Base-by-base conservation (phyloP, 64 coral and sea anemone genomes). In the Anthopleura sola region DNA sequence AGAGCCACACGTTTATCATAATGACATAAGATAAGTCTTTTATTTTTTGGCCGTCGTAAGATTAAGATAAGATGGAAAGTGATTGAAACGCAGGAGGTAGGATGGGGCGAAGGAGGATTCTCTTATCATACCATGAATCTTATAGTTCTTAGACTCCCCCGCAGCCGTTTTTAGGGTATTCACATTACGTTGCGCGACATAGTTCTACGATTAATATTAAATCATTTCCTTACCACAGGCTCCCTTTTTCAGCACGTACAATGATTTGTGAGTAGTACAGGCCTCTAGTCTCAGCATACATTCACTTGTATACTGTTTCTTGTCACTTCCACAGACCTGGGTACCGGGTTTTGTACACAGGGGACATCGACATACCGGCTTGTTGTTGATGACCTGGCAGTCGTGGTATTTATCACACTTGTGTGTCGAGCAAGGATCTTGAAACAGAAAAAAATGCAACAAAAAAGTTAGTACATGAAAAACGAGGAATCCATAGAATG, bases 241-340 rank as follows among this genome's bases (percentile, higher is more conserved):
- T 60, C 92, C 92, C 49, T 90, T 84, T 13, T 79, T 86, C 12
- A 94, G 86, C 60, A 86, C 84, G 64, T 49, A 66, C 11, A 94
- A 46, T 13, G 57, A 58, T 77, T 50, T 33, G 20, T 49, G 62
- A 7, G n/a, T 54, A 20, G 68, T 77, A 56, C 92, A 94, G 11
- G 92, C 87, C 33, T 86, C 88, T 16, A 57, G n/a, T 38, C 78
- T 69, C 83, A 94, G 53, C 5, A 28, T 15, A 34, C 92, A 94
- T 62, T 83, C 64, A 60, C 50, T 94, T 26, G 6, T 49, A 66
- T 94, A 87, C 1, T 60, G 13, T 44, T 24, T 90, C 32, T 56
- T 75, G 50, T 94, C 85, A 37, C 54, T 83, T 1, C 76, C 92
- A 60, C 92, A 94, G 0, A 94, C 87, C 16, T 4, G 82, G 1